phyloP scores from a whole-genome alignment of 1,140 invertebrate genomes.

The Drosophila asahinai region DNA sequence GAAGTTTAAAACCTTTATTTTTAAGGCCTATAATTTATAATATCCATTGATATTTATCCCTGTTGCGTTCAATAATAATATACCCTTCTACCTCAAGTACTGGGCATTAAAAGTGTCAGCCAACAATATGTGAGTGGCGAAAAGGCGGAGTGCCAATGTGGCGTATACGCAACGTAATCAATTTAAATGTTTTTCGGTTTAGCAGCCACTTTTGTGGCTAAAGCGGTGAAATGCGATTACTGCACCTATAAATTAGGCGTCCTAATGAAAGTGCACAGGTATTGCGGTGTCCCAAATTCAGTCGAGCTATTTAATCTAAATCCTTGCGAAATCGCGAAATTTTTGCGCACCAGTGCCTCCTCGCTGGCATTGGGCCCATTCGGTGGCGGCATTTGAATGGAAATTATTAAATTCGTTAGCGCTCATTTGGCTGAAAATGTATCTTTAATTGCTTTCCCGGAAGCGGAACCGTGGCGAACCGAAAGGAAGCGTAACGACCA shows the following conservation, averaged over 20 bases:
- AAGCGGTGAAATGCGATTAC: constrained; percentile 39
- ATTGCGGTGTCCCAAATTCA: constrained; percentile 24
- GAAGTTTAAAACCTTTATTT: no score
- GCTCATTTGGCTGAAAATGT: constrained; percentile 48
- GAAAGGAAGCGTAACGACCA: constrained; percentile 10
- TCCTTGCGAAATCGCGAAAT: constrained; percentile 21
- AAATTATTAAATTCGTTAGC: constrained; percentile 66
- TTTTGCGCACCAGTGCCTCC: constrained; percentile 45
- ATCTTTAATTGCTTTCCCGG: constrained; percentile 62
- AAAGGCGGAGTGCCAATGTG: constrained; percentile 53
- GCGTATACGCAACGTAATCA: constrained; percentile 78
- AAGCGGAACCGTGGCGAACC: constrained; percentile 30
- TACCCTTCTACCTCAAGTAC: not conserved
- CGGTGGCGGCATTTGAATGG: constrained; percentile 20
- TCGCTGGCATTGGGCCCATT: constrained; percentile 14
- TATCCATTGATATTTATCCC: not conserved
- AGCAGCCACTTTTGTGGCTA: constrained; percentile 55
- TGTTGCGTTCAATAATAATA: not conserved
- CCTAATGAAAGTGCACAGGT: constrained; percentile 26
- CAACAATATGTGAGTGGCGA: constrained; percentile 45
- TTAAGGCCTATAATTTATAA: not conserved
- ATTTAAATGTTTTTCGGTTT: constrained; percentile 62
- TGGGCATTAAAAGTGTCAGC: constrained; percentile 13
- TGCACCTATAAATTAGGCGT: constrained; percentile 42
- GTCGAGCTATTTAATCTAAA: constrained; percentile 27